These are phyloP conservation scores for Aspidapion aeneum DNA, from an alignment of 2,888 invertebrate species.

Conservation along the genomic window DNA sequence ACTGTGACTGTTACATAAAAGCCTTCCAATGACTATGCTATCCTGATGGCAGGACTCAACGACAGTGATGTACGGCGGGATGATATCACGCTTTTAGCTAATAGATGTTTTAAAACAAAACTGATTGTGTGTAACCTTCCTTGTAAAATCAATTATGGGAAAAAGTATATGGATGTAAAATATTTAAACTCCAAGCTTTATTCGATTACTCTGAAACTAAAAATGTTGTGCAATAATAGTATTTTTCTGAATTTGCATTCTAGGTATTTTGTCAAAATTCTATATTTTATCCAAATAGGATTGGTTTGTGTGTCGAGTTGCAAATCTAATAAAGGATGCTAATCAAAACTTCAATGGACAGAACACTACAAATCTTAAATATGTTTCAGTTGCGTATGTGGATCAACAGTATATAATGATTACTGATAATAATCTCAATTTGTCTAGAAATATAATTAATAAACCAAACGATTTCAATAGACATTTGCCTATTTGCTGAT, in stretches of 20 bases:
- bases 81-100: constrained; percentile 5
- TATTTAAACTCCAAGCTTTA: neutral
- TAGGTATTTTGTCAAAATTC: neutral
- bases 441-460: too few relatives aligned
- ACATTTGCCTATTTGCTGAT: too few relatives aligned
- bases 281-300: neutral
- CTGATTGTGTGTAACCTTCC: neutral
- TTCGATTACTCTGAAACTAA: neutral
- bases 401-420: too few relatives aligned
- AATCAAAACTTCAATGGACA: too few relatives aligned
- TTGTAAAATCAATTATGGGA: neutral
- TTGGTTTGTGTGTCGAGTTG: neutral
- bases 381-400: too few relatives aligned
- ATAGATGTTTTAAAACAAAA: constrained; percentile 3
- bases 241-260: neutral
- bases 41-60: neutral
- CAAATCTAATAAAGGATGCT: too few relatives aligned
- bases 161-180: neutral
- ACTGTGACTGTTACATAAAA: neutral
- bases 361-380: too few relatives aligned
- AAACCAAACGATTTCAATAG: too few relatives aligned
- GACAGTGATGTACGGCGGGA: neutral
- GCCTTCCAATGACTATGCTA: neutral
- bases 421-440: too few relatives aligned
- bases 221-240: neutral